Base-by-base conservation (phyloP, 2,888 invertebrate species). In the Drosophila villosipedis region DNA sequence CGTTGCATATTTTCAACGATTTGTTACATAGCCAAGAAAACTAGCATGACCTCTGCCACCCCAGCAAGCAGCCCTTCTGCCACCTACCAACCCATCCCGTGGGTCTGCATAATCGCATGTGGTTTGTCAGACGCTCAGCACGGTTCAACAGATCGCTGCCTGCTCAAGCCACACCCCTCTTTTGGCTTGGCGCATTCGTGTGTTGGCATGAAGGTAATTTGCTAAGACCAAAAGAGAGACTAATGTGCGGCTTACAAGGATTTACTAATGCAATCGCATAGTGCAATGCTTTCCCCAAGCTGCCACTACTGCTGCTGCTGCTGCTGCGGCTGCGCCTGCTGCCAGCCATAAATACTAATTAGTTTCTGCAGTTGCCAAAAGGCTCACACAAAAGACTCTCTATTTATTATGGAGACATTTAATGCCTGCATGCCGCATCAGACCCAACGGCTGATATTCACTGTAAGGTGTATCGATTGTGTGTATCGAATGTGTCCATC, bases 171-270 rank as follows among this genome's bases (percentile, higher is more conserved):
- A 25, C 41, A 10, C 16, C 19, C 25, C 35, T 9, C 33, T 25
- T 49, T 53, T 68, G 58, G 30, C 25, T 1, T 39, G 28, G n/a
- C 41, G 9, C 54, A 25, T 30, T 49, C 54, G 52, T 73, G 80
- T 76, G 71, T 74, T 73, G 58, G 75, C 71, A 66, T 73, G 84
- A 73, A 85, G 84, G 89, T 86, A 87, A 86, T 86, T 86, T 86
- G 87, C 84, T 84, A 87, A 87, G 87, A 84, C 87, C 79, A 82
- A 84, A 88, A 76, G 89, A 74, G 83, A 92, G 91, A 91, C 90
- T 91, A 91, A 92, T 92, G 90, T 87, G 84, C 68, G 90, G 91
- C 90, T 92, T 92, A 92, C 87, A 85, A 83, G 84, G 91, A 91
- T 86, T 92, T 91, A 90, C 84, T 80, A 83, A 82, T 90, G 87